Evolutionary conservation across 2,888 invertebrate species (phyloP), one percentile per base, ranked within the genome.

Genomic region (Polietes domitor): DNA sequence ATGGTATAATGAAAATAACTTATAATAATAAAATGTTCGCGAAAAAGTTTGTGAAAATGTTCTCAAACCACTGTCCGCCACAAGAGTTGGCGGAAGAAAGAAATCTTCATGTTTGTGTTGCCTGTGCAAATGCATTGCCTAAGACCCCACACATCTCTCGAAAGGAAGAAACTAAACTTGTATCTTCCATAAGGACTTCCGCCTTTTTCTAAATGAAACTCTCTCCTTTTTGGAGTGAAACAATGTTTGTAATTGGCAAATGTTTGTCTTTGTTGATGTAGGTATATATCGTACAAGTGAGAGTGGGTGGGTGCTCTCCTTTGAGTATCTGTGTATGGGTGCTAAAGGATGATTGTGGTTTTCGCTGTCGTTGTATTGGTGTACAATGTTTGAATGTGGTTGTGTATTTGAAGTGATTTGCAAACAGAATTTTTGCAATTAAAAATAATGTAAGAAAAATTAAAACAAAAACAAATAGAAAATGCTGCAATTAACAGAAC

Each of bases 181-280:
- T 32, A 10, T 58, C 41, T 65, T 65, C 21, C 65, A 41, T 19
- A 65, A 65, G 65, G 37, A 65, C 65, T 65, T 65, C 65, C 65
- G 65, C 65, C 65, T 65, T 65, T 26, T 65, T 10, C 19, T 21
- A 41, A 65, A 37, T 65, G 41, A 65, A 65, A 65, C n/a, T 41
- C n/a, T 37, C 17, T 10, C 65, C 41, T 65, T 41, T 17, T 19
- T n/a, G 0, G n/a, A 19, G 12, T 37, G 65, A 37, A 65, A 41
- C 65, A 65, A 41, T 65, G 41, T 65, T 65, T 65, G 65, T 65
- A 65, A 65, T 41, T 65, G 65, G 65, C 65, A 37, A 65, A 65
- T 65, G 65, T 65, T 65, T 65, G 37, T 65, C 41, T 65, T 58
- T 58, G 15, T 26, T 15, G 9, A 2, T 26, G n/a, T 47, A 32